These are phyloP conservation scores for Antheraea pernyi DNA, from an alignment of 1,140 invertebrate species.

Conservation along the genomic window DNA sequence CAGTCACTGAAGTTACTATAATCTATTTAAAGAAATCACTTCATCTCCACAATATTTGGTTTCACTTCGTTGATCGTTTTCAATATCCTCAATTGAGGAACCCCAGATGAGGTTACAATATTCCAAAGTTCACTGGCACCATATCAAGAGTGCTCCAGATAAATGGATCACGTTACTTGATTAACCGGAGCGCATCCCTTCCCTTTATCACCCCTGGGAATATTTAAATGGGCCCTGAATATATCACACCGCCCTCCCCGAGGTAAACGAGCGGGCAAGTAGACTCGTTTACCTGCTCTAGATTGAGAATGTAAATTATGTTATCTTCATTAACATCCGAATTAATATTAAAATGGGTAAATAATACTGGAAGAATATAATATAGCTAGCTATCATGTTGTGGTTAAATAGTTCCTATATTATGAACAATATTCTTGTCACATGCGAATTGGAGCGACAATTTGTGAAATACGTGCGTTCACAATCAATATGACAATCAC, in stretches of 20 bases:
- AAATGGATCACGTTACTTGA: constrained; percentile 78
- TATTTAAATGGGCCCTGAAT: constrained; percentile 74
- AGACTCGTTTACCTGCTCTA: constrained; percentile 57
- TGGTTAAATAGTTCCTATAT: not conserved
- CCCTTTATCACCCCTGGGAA: constrained; percentile 73
- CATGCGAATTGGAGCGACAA: constrained; percentile 65
- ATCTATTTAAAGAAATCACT: not conserved
- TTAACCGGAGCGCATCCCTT: constrained; percentile 71
- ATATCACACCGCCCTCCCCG: constrained; percentile 63
- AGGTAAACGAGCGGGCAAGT: constrained; percentile 50
- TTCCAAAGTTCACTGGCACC: constrained; percentile 64
- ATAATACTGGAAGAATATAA: not conserved
- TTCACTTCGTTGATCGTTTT: constrained; percentile 21
- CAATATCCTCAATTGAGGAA: constrained; percentile 54
- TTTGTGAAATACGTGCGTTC: constrained; percentile 63
- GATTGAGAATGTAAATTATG: constrained; percentile 63
- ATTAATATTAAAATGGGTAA: constrained; percentile 21
- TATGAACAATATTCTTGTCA: constrained; percentile 44
- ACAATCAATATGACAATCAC: constrained; percentile 68
- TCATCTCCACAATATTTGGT: not conserved
- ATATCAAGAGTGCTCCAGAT: constrained; percentile 74
- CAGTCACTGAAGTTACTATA: not conserved
- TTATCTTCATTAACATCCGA: constrained; percentile 56
- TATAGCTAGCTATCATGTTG: not conserved
- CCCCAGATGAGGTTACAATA: constrained; percentile 62